Evolutionary conservation across 2,888 invertebrate genomes (phyloP).

Genomic region (Macroteleia sp.): DNA sequence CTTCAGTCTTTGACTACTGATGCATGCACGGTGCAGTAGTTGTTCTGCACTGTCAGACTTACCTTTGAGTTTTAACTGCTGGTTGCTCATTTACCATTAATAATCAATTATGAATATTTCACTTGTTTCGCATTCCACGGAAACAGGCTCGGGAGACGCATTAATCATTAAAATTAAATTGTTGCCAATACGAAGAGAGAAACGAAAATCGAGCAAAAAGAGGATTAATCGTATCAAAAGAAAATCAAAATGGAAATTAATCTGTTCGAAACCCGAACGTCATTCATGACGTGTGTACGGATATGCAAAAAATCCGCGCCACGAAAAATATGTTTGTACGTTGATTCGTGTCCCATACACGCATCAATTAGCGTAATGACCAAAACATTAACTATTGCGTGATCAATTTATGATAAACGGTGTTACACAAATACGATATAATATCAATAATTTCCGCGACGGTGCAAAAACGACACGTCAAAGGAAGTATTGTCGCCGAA

Average conservation of each 20-base stretch:
- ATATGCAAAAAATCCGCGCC: conserved; percentile 1
- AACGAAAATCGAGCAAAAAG: neutral
- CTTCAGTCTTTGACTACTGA: conserved; percentile 29
- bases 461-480: neutral
- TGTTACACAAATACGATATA: conserved; percentile 32
- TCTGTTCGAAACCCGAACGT: conserved; percentile 13
- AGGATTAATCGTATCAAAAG: conserved; percentile 14
- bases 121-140: conserved; percentile 35
- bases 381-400: conserved; percentile 42
- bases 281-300: conserved; percentile 26
- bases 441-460: conserved; percentile 20
- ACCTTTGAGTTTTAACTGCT: conserved; percentile 14
- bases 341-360: conserved; percentile 16
- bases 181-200: conserved; percentile 5
- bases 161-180: conserved; percentile 33
- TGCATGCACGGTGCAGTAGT: conserved; percentile 3
- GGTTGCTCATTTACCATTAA: conserved; percentile 20
- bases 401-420: conserved; percentile 32
- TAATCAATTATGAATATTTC: conserved; percentile 26
- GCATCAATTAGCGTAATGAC: conserved; percentile 45
- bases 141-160: conserved; percentile 5
- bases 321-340: conserved; percentile 1
- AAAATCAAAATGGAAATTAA: conserved; percentile 33
- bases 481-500: conserved; percentile 22
- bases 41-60: conserved; percentile 11